Evolutionary conservation across 2,888 invertebrate genomes (phyloP), one percentile per base, ranked within the genome.

Genomic region (Cataglyphis albicans): DNA sequence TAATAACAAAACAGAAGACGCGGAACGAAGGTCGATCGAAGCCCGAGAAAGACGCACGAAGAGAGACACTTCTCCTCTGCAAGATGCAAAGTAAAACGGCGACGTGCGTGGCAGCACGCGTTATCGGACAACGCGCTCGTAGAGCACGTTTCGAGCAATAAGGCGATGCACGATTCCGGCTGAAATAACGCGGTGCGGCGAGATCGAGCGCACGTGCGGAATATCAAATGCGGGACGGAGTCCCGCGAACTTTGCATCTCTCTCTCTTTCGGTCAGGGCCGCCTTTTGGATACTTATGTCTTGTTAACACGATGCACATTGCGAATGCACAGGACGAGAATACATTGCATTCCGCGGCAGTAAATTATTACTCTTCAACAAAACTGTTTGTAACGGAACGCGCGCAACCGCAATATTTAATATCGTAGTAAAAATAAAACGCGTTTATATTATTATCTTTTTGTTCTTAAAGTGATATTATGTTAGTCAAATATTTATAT

Each of bases 151-250:
- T 70, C 59, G 5, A 44, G 68, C 67, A 67, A 78, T 78, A 44
- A 72, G 57, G 21, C 68, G 21, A 21, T 44, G 44, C 78, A 68
- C 32, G 41, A 44, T 35, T 70, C 59, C 59, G 35, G 35, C 12
- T 41, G 63, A 57, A 78, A 78, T 70, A 83, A 83, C 41, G 63
- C n/a, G 32, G 35, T 41, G 32, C 35, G 55, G 68, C 61, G 78
- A 70, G 78, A 78, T 78, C 68, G 64, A 35, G 70, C 21, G 70
- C 70, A 78, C 64, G 70, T 48, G 70, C 55, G 57, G 72, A 70
- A 83, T 83, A 83, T 78, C 38, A 74, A 81, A 32, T 32, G 32
- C 10, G 29, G 29, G 25, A 44, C 68, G 67, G 67, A 78, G 35
- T 29, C 15, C 52, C 38, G 32, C 21, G 70, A 81, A 55, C 55